These are phyloP conservation scores for Asarcornis scutulata DNA, from an alignment of 2,113 vertebrate genomes.

Conservation along the genomic window DNA sequence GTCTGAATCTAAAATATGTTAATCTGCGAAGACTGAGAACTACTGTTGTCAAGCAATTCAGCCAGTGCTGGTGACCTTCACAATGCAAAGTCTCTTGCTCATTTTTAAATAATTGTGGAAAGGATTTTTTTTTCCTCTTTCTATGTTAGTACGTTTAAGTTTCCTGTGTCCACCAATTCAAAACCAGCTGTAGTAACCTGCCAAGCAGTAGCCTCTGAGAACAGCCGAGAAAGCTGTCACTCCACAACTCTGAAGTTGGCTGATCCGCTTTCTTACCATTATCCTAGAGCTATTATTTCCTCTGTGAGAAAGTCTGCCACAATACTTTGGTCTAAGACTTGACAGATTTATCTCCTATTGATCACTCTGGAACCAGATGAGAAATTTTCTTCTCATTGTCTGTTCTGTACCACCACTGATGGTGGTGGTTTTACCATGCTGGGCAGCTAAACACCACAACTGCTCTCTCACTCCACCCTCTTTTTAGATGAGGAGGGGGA, in stretches of 20 bases:
- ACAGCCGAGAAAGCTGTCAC: neutral
- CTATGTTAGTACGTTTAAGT: neutral
- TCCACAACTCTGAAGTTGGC: neutral
- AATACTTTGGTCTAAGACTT: neutral
- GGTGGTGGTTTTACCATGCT: no score
- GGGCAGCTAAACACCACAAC: no score
- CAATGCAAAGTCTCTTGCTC: neutral
- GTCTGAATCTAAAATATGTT: neutral
- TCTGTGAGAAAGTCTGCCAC: neutral
- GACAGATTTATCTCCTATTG: neutral
- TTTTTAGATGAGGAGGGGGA: no score
- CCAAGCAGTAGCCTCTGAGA: neutral
- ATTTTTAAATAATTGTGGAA: neutral
- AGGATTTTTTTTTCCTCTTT: neutral
- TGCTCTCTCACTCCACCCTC: no score
- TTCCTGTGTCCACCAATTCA: neutral
- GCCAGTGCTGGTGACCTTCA: neutral
- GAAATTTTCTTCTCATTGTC: neutral
- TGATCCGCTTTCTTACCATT: neutral
- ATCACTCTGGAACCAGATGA: neutral
- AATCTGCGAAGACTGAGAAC: neutral
- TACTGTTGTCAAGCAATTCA: neutral
- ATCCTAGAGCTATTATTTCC: neutral
- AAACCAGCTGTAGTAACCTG: neutral
- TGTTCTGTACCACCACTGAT: neutral